phyloP scores from a whole-genome alignment of 2,797 vertebrate genomes.

The Eidolon dupreanum region DNA sequence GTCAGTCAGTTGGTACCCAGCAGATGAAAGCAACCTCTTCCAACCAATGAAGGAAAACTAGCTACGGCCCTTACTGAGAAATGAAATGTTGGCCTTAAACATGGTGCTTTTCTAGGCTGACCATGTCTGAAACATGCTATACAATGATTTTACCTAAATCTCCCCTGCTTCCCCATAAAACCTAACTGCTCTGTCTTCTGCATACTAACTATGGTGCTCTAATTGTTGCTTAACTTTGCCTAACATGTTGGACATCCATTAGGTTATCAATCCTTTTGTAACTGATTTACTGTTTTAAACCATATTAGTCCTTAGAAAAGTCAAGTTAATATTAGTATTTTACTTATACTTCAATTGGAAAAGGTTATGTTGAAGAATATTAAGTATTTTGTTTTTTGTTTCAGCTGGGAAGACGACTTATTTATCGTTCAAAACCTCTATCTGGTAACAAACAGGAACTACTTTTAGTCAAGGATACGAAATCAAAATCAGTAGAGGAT shows the following conservation, averaged over 20 bases:
- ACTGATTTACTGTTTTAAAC: conserved; percentile 17
- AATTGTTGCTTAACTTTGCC: neutral
- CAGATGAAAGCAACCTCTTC: neutral
- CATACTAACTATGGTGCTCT: neutral
- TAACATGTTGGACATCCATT: neutral
- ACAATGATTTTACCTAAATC: neutral
- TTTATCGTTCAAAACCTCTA: conserved; percentile 77
- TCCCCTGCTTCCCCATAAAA: neutral
- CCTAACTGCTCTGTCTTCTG: neutral
- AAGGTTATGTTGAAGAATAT: neutral
- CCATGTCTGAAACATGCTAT: neutral
- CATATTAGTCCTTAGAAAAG: conserved; percentile 1
- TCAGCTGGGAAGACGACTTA: conserved; percentile 76
- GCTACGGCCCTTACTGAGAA: neutral
- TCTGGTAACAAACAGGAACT: neutral
- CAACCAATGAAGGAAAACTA: neutral
- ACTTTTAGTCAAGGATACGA: neutral
- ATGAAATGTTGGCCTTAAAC: neutral
- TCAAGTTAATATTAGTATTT: conserved; percentile 22
- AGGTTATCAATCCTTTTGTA: neutral
- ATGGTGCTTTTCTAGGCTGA: neutral
- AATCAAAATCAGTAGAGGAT: conserved; percentile 71
- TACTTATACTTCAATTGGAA: neutral
- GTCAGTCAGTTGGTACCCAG: neutral
- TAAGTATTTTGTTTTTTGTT: conserved; percentile 35